Percentiles rank a stretch among this genome's conserved stretches.
These are phyloP conservation scores for Leistus spinibarbis DNA, from an alignment of 2,888 invertebrate species.

Conservation along the genomic window DNA sequence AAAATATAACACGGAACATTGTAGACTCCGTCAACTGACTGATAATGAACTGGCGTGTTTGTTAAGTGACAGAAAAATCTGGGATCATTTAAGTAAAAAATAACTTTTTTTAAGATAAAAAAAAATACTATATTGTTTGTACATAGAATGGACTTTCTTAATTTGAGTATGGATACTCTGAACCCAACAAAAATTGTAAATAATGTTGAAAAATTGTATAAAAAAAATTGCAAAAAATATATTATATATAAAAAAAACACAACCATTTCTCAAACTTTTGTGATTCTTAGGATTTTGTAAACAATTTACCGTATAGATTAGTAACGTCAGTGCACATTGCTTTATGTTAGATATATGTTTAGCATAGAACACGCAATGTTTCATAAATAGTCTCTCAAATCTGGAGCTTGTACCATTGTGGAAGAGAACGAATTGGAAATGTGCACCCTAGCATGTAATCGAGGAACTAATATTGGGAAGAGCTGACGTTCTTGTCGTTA, in stretches of 20 bases:
- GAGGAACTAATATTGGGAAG: not conserved
- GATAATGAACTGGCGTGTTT: slow-evolving; percentile 7
- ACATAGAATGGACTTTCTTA: slow-evolving; percentile 26
- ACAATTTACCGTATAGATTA: slow-evolving; percentile 37
- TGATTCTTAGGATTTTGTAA: slow-evolving; percentile 40
- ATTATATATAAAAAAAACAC: slow-evolving; percentile 31
- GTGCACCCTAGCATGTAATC: not conserved
- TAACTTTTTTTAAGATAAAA: not conserved
- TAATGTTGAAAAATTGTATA: slow-evolving; percentile 39
- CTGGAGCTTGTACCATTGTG: slow-evolving; percentile 20
- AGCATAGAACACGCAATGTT: slow-evolving; percentile 36
- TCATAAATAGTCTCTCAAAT: slow-evolving; percentile 30
- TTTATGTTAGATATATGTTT: slow-evolving; percentile 39
- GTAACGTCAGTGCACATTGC: slow-evolving; percentile 33
- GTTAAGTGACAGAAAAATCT: slow-evolving; percentile 6
- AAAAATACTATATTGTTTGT: slow-evolving; percentile 15
- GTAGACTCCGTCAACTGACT: not conserved
- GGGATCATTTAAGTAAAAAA: slow-evolving; percentile 4
- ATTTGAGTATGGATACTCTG: slow-evolving; percentile 22
- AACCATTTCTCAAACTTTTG: slow-evolving; percentile 36
- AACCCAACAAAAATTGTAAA: slow-evolving; percentile 36
- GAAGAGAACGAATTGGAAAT: not conserved
- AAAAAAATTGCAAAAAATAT: slow-evolving; percentile 37
- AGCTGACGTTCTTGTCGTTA: not conserved
- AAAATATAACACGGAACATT: not conserved